Percentiles rank a stretch among this genome's conserved stretches.
Evolutionary conservation across 1,140 invertebrate species (phyloP).

Genomic region (Brachionus rubens): DNA sequence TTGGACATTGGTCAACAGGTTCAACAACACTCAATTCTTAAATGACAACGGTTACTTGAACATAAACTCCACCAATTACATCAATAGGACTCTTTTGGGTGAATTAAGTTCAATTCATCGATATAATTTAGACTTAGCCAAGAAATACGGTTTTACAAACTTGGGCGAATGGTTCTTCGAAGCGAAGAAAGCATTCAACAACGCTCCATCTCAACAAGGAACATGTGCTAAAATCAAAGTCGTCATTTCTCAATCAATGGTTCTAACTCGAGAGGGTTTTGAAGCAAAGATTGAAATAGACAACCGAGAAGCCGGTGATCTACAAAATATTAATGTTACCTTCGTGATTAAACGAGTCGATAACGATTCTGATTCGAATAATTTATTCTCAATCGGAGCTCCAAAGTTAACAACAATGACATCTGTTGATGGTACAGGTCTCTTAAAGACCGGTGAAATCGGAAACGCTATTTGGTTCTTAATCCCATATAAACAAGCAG

Average conservation of each 20-base stretch:
- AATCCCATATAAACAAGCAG: slow-evolving; percentile 49
- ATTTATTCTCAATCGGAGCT: neutral
- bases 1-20: neutral
- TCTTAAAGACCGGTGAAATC: slow-evolving; percentile 28
- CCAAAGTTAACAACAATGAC: slow-evolving; percentile 47
- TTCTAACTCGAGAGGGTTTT: slow-evolving; percentile 49
- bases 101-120: neutral
- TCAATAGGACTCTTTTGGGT: neutral
- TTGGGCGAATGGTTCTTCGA: neutral
- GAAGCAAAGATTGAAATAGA: slow-evolving; percentile 49
- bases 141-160: neutral
- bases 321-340: slow-evolving; percentile 45
- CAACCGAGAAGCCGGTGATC: slow-evolving; percentile 46
- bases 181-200: neutral
- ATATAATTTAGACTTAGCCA: neutral
- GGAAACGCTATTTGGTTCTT: slow-evolving; percentile 49
- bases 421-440: slow-evolving; percentile 48
- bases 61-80: neutral
- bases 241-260: slow-evolving; percentile 49
- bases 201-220: slow-evolving; percentile 47
- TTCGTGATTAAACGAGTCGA: slow-evolving; percentile 6
- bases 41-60: neutral
- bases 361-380: neutral
- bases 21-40: neutral
- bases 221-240: slow-evolving; percentile 50